Evolutionary conservation across 1,140 invertebrate genomes (phyloP), one percentile per base, ranked within the genome.

Genomic region (Samia ricini): DNA sequence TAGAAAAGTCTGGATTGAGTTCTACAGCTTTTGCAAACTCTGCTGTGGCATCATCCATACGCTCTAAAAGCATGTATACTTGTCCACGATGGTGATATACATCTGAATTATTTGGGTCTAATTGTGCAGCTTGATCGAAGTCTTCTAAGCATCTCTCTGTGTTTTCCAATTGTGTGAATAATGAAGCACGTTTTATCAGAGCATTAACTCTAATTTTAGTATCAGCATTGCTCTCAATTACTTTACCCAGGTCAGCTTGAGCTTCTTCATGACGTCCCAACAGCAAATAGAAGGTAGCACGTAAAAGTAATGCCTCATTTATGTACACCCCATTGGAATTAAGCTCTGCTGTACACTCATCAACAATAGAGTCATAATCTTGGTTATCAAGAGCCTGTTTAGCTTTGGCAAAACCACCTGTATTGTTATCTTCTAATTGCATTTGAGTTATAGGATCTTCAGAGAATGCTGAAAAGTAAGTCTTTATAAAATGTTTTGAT

Each of bases 21-120:
- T 94, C 91, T 2, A 97, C 94, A 56, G 97, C 96, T 78, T 94
- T 96, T 26, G 95, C 92, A 88, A 98, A 98, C 85, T 99, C 96
- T 51, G 89, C 76, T 64, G 95, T 92, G 0, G 97, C 97, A 66
- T 95, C 94, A 62, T 95, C 93, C 60, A 96, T 92, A 69, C 94
- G 94, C 58, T 97, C 97, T 72, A 96, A 85, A 49, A 98, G 79
- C 59, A 98, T 91, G 81, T 97, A 92, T 2, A 98, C 94, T 94
- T 99, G 92, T 1, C 93, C 92, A 26, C 93, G 83, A 74, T 94
- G 92, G 78, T 93, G 92, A 91, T 95, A 98, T 54, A 98, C 93
- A 83, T 98, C 97, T 7, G 95, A 93, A 88, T 96, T 97, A 6
- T 95, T 91, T 0, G 96, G 93, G 77, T 96, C 95, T 8, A 98